phyloP scores from a whole-genome alignment of 2,113 vertebrate genomes.

The Cyanocitta stelleri region DNA sequence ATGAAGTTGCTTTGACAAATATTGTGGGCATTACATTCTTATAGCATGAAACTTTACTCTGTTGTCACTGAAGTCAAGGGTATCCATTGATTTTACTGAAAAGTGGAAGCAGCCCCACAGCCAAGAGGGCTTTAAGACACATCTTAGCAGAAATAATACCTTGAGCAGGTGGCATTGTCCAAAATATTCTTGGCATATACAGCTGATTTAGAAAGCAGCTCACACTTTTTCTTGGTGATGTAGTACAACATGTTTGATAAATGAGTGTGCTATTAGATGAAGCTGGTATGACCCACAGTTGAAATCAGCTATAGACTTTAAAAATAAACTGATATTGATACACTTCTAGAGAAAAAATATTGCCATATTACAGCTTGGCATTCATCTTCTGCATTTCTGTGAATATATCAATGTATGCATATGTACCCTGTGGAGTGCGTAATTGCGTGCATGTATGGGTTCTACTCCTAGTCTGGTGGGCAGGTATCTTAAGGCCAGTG shows the following conservation, averaged over 20 bases:
- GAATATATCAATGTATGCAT: neutral
- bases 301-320: neutral
- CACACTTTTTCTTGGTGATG: neutral
- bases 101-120: neutral
- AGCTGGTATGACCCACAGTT: neutral
- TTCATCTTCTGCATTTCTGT: neutral
- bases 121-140: conserved; percentile 10
- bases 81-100: conserved; percentile 44
- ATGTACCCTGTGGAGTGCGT: neutral
- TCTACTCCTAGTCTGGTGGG: neutral
- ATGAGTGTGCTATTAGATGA: neutral
- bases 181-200: conserved; percentile 18
- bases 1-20: conserved; percentile 49
- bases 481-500: conserved; percentile 1
- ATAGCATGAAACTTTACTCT: neutral
- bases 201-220: conserved; percentile 9
- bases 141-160: conserved; percentile 27
- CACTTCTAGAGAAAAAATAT: neutral
- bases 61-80: conserved; percentile 20
- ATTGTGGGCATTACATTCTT: conserved; percentile 11
- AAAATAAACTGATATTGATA: neutral
- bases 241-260: neutral
- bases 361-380: neutral
- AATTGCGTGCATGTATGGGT: rapidly evolving
- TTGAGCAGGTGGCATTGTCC: conserved; percentile 10